Base-by-base conservation (phyloP, 2,888 invertebrate genomes). In the Theodoxus fluviatilis region DNA sequence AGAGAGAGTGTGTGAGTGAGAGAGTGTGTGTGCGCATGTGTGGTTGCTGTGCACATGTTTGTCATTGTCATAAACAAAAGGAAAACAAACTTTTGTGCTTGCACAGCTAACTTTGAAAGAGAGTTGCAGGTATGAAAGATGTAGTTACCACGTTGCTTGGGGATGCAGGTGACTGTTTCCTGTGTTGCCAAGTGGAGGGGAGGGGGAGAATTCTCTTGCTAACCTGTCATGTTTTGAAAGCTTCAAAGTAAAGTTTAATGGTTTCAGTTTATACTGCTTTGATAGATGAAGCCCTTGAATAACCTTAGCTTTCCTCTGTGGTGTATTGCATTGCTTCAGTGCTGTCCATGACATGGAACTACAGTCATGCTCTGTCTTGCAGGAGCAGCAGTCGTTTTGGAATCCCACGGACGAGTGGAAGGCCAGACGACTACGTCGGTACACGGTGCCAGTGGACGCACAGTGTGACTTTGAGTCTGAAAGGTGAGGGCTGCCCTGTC, bases 381-480 rank as follows among this genome's bases (percentile, higher is more conserved):
- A 88, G 86, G 87, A 86, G 67, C 82, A 83, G 40, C 81, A 84
- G 43, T 72, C 88, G 57, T 86, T 90, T 0, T 92, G 96, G 87
- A 92, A 92, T 84, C 93, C 94, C 0, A 91, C 91, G 7, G 86
- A 91, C 0, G 90, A 93, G 9, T 87, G 94, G 2, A 92, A 93
- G 68, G 90, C 91, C 61, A 90, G 90, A 68, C 90, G 97, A 15
- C 88, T 97, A 68, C 92, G 91, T 61, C 90, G 96, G 12, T 93
- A 90, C 85, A 91, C 94, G 33, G 93, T 97, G 75, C 92, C 92
- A 0, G 65, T 94, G 61, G 93, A 94, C 0, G 87, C 91, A 22
- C 96, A 96, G 83, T 90, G 90, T 38, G 91, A 92, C 18, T 92
- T 90, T 87, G 97, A 97, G 87, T 96, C 96, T 15, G 94, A 95